Percentiles rank a stretch among this genome's conserved stretches.
phyloP scores from a whole-genome alignment of 2,888 invertebrate species.

The Diloba caeruleocephala region DNA sequence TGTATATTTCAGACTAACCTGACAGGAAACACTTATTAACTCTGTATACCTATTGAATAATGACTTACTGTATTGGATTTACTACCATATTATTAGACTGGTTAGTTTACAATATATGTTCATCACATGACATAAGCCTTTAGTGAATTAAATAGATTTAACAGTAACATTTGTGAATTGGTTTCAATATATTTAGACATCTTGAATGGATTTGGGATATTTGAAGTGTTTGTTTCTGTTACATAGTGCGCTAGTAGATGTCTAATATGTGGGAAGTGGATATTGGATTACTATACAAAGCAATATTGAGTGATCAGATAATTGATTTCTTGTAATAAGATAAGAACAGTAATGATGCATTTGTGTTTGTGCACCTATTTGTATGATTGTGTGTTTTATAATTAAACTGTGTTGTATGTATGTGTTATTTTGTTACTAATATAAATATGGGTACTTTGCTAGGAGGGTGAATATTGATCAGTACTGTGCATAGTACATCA shows the following conservation, averaged over 20 bases:
- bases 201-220: slow-evolving; percentile 17
- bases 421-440: slow-evolving; percentile 40
- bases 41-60: slow-evolving; percentile 3
- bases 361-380: slow-evolving; percentile 45
- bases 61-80: slow-evolving; percentile 6
- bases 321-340: slow-evolving; percentile 39
- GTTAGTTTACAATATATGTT: slow-evolving; percentile 24
- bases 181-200: slow-evolving; percentile 21
- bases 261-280: slow-evolving; percentile 20
- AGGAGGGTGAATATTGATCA: slow-evolving; percentile 60
- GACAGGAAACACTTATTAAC: slow-evolving; percentile 4
- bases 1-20: background rate
- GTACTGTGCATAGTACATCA: slow-evolving; percentile 53
- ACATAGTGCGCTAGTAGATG: slow-evolving; percentile 47
- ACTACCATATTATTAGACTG: slow-evolving; percentile 14
- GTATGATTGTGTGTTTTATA: slow-evolving; percentile 56
- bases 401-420: slow-evolving; percentile 59
- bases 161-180: slow-evolving; percentile 21
- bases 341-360: slow-evolving; percentile 33
- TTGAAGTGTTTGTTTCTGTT: slow-evolving; percentile 26
- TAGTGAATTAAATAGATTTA: slow-evolving; percentile 15
- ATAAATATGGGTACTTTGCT: slow-evolving; percentile 9
- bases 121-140: slow-evolving; percentile 13
- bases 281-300: slow-evolving; percentile 24
- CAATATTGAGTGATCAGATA: slow-evolving; percentile 36